Evolutionary conservation across 2,113 vertebrate genomes (phyloP).

Genomic region (Cathartes aura): DNA sequence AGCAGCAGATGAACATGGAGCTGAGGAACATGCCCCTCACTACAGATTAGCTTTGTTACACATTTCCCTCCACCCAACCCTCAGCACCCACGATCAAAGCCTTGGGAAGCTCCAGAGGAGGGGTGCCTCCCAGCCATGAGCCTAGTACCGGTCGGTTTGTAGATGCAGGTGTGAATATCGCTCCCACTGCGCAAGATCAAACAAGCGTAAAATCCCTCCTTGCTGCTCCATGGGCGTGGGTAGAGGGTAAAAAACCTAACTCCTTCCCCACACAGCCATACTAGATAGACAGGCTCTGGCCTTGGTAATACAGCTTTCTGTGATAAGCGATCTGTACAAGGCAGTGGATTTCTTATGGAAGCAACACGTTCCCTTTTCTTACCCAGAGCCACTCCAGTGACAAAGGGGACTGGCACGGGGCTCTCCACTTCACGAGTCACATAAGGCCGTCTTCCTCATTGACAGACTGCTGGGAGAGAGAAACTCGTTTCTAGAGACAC

Average conservation of each 20-base stretch:
- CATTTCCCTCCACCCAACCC: neutral
- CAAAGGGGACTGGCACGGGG: neutral
- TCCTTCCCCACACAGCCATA: neutral
- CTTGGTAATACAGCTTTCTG: neutral
- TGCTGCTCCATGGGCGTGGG: neutral
- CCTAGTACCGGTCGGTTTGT: neutral
- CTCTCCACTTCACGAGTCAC: neutral
- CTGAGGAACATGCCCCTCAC: neutral
- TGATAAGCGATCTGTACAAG: neutral
- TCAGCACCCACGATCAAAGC: neutral
- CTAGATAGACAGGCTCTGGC: neutral
- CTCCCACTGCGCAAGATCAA: neutral
- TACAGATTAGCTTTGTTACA: neutral
- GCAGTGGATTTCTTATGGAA: neutral
- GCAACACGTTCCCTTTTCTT: neutral
- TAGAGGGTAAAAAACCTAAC: neutral
- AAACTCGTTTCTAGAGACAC: neutral
- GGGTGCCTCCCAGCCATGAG: neutral
- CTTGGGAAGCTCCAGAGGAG: neutral
- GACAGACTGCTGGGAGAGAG: neutral
- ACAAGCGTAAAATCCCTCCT: neutral
- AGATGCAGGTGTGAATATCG: neutral
- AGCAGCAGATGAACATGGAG: neutral
- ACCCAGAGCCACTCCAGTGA: neutral
- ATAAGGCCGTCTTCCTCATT: neutral